phyloP scores from a whole-genome alignment of 2,113 vertebrate genomes.

The Motacilla alba region DNA sequence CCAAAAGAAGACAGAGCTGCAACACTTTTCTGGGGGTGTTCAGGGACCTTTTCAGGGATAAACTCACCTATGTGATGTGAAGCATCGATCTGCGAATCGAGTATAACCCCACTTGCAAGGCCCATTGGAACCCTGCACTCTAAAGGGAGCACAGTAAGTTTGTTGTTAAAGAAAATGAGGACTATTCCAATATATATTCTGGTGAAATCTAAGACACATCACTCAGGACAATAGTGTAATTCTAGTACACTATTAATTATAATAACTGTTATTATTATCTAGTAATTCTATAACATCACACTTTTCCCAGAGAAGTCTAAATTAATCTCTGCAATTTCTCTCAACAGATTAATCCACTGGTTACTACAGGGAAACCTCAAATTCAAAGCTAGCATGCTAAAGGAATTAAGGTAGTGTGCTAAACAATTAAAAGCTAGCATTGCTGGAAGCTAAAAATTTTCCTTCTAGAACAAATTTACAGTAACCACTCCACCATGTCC shows the following conservation, averaged over 20 bases:
- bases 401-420: background rate
- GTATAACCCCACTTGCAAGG: constrained; percentile 78
- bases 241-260: background rate
- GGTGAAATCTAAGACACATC: background rate
- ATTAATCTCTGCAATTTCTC: background rate
- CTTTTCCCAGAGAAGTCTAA: background rate
- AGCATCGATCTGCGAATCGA: constrained; percentile 83
- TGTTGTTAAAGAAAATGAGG: background rate
- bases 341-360: background rate
- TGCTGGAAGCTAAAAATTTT: background rate
- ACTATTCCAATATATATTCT: background rate
- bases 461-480: background rate
- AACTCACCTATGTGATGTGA: constrained; percentile 76
- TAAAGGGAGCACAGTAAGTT: constrained; percentile 34
- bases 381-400: background rate
- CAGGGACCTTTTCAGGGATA: background rate
- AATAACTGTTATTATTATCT: background rate
- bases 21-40: background rate
- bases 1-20: background rate
- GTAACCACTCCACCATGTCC: background rate
- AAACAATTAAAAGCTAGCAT: background rate
- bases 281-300: background rate
- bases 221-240: background rate
- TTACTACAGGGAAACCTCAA: background rate
- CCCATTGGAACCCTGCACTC: constrained; percentile 88